A percentile compares a stretch with the other conserved stretches of the same genome.
Conservation (phyloP, 2,888 invertebrate species). For the Coecobrya sp. region DNA sequence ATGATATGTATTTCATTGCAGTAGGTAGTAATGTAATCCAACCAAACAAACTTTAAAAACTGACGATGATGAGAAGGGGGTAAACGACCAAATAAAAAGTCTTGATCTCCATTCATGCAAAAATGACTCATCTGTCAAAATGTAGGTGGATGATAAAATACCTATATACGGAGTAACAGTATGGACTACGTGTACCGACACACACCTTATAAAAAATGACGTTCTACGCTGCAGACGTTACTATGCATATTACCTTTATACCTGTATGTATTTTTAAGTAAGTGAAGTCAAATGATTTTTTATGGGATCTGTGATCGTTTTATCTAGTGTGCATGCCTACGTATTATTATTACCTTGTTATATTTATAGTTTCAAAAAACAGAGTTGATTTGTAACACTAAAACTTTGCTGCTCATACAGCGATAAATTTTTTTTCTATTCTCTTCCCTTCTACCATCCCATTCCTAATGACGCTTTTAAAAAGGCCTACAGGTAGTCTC, state of each 20-base stretch:
- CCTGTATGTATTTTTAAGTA: neutral
- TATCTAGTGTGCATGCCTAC: conserved; percentile 1
- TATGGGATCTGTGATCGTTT: conserved; percentile 7
- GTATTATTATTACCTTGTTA: neutral
- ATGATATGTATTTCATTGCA: conserved; percentile 26
- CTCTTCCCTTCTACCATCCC: neutral
- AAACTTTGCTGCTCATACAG: neutral
- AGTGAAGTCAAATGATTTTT: neutral
- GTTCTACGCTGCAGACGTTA: neutral
- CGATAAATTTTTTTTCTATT: neutral
- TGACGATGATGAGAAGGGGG: conserved; percentile 41
- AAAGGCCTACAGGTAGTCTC: neutral
- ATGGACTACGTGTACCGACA: neutral
- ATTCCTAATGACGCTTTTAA: neutral
- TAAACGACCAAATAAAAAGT: conserved; percentile 76
- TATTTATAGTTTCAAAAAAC: conserved; percentile 19
- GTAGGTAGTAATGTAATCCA: neutral
- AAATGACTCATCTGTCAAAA: conserved; percentile 73
- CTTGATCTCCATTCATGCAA: conserved; percentile 72
- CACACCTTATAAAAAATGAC: neutral
- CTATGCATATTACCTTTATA: no score
- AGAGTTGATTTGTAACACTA: neutral
- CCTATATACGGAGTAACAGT: neutral
- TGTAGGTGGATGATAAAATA: conserved; percentile 63
- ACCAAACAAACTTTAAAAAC: conserved; percentile 3